A percentile compares a stretch with the other conserved stretches of the same genome.
phyloP scores from a whole-genome alignment of 2,113 vertebrate species.

The Bambusicola thoracicus region DNA sequence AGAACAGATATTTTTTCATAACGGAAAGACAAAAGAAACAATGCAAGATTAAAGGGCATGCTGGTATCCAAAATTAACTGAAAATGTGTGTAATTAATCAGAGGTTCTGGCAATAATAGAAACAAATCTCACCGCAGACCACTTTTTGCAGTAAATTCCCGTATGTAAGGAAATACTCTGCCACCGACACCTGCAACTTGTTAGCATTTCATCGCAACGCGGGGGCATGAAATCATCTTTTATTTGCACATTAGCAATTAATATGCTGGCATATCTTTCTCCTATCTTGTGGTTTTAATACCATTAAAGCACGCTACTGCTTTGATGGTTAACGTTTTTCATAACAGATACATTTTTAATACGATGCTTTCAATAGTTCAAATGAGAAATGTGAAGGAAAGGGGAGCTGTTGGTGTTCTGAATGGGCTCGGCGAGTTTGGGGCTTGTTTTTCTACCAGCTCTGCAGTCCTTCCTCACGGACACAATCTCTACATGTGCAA shows the following conservation, averaged over 20 bases:
- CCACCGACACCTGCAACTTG: conserved; percentile 50
- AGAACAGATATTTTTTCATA: conserved; percentile 46
- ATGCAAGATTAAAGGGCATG: conserved; percentile 60
- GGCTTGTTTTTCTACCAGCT: not conserved
- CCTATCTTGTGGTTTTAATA: not conserved
- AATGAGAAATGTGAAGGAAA: rapidly evolving
- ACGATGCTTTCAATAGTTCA: not conserved
- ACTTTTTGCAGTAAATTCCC: conserved; percentile 61
- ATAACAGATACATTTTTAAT: not conserved
- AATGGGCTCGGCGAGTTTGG: too few species aligned
- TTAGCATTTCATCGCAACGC: conserved; percentile 37
- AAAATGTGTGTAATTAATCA: conserved; percentile 74
- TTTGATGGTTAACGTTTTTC: not conserved
- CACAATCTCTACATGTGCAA: not conserved
- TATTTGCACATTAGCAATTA: not conserved
- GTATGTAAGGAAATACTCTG: conserved; percentile 60
- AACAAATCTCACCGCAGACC: conserved; percentile 58
- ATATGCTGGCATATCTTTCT: not conserved
- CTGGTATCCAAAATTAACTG: conserved; percentile 67
- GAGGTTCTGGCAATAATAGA: conserved; percentile 60
- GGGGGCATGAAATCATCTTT: not conserved
- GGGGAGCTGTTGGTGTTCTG: rapidly evolving
- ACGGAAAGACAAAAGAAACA: conserved; percentile 59
- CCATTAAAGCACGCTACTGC: rapidly evolving
- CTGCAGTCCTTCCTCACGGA: rapidly evolving